Evolutionary conservation across 2,113 vertebrate species (phyloP), one percentile per base, ranked within the genome.

Genomic region (Callipepla californica): DNA sequence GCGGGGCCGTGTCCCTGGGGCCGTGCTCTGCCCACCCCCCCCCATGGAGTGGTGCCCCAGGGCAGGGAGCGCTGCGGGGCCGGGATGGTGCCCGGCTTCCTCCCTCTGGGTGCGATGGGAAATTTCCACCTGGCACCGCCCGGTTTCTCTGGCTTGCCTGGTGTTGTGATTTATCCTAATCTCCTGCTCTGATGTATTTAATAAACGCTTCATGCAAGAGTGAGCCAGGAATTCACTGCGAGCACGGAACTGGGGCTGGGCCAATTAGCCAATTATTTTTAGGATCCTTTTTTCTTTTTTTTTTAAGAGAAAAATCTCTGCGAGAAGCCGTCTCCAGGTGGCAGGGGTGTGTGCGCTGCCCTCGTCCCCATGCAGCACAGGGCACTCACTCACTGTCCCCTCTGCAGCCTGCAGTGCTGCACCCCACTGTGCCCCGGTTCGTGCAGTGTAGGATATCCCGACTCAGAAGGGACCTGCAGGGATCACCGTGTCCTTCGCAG

Each of bases 221-320:
- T 6, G 42, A 83, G 36, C 93, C 92, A 81, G 94, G 92, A 90
- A 94, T 95, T 70, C 40, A 53, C 90, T 95, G 83, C 50, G 93
- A 80, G 94, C 89, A 59, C 6, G 12, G 86, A 83, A 22, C 93
- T 96, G 94, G 95, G 91, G 44, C 91, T 84, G 0, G 1, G 94
- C 94, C 96, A 96, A 73, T 96, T 85, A 87, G 83, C 57, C 83
- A 89, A 87, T 96, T 95, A 85, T 94, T 96, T 91, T 59, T 76
- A 90, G 88, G 67, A 53, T 53, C 26, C 12, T 44, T 44, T 44
- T 44, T 44, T 44, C 13, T 44, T 28, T 28, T 53, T 26, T 32
- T 10, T 30, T 32, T 18, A 57, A 57, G 30, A 32, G 30, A 57
- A 57, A 57, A 57, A 57, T 16, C 53, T 55, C 30, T 55, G 13